Evolutionary conservation across 2,797 vertebrate genomes (phyloP).

Genomic region (Channa striata): DNA sequence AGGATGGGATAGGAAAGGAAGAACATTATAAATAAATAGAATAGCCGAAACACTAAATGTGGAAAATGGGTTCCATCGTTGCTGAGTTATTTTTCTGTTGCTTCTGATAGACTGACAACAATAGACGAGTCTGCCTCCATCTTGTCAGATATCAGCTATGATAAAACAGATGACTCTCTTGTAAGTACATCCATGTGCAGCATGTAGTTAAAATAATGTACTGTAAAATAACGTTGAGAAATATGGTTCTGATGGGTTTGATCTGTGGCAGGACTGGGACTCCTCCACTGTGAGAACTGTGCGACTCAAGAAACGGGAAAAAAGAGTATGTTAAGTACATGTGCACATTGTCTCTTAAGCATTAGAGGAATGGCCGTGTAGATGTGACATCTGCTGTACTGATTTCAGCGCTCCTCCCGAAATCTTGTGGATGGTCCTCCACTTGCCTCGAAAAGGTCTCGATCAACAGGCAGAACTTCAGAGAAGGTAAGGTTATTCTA

Average conservation of each 20-base stretch:
- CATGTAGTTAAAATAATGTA: background rate
- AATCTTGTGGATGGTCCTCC: constrained; percentile 92
- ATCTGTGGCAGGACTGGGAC: constrained; percentile 92
- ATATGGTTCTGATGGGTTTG: constrained; percentile 6
- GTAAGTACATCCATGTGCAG: constrained; percentile 77
- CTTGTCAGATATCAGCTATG: constrained; percentile 98
- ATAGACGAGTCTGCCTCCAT: constrained; percentile 97
- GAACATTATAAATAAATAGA: no score
- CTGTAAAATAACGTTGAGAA: background rate
- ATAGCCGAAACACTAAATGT: no score
- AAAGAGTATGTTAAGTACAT: constrained; percentile 85
- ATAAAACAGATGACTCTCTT: constrained; percentile 96
- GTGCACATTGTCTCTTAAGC: background rate
- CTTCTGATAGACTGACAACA: constrained; percentile 85
- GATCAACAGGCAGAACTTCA: constrained; percentile 87
- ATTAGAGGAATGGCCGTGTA: background rate
- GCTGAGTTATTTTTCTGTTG: constrained; percentile 16
- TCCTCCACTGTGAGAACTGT: constrained; percentile 90
- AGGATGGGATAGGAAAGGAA: no score
- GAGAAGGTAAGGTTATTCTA: constrained; percentile 81
- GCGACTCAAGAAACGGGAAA: constrained; percentile 93
- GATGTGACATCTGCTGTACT: constrained; percentile 16
- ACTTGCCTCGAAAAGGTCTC: constrained; percentile 87
- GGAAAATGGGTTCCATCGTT: background rate
- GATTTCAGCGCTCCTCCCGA: constrained; percentile 91